Conservation (phyloP, 2,888 invertebrate genomes). For the Conomelus anceps region DNA sequence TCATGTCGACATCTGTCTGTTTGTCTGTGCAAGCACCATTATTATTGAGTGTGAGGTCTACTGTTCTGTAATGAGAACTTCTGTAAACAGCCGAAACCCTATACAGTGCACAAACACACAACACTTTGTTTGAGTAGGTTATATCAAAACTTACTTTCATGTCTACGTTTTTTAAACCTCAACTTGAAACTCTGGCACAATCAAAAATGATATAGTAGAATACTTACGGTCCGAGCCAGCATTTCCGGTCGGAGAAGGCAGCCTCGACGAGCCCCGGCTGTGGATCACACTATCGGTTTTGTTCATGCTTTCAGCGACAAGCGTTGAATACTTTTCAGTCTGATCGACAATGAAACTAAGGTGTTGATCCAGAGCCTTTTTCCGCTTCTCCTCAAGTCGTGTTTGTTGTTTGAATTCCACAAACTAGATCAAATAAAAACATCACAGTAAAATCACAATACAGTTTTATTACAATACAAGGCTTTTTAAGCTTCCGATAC, state of each 20-base stretch:
- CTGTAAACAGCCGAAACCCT: no score
- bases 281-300: constrained; percentile 35
- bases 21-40: not conserved
- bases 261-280: constrained; percentile 17
- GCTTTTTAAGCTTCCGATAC: no score
- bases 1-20: no score
- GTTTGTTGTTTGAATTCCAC: constrained; percentile 92
- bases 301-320: constrained; percentile 81
- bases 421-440: constrained; percentile 47
- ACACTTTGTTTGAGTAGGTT: not conserved
- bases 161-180: no score
- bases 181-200: no score
- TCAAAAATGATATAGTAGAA: not conserved
- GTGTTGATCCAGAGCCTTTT: constrained; percentile 92
- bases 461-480: not conserved
- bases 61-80: no score
- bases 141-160: not conserved
- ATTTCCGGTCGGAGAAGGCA: constrained; percentile 20
- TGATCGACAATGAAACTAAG: constrained; percentile 96
- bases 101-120: not conserved
- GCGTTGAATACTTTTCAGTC: constrained; percentile 93
- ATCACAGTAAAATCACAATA: not conserved
- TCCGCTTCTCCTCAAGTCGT: constrained; percentile 87
- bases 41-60: no score
- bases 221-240: constrained; percentile 30